A percentile compares a stretch with the other conserved stretches of the same genome.
These are phyloP conservation scores for Mus pahari DNA, from an alignment of 2,113 vertebrate genomes.

Conservation along the genomic window DNA sequence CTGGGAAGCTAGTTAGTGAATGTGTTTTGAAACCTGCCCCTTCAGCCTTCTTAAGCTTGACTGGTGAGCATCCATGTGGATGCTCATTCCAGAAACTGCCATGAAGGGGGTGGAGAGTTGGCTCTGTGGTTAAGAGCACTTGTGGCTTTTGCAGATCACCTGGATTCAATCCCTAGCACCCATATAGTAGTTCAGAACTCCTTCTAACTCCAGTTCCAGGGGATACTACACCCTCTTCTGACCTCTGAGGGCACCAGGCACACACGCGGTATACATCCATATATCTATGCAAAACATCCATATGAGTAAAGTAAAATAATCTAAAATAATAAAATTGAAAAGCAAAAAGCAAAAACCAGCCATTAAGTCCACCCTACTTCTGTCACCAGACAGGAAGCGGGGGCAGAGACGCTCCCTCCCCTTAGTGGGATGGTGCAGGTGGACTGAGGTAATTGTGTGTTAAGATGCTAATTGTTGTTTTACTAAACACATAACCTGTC, in stretches of 20 bases:
- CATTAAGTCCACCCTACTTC: not conserved
- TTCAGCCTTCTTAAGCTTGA: not conserved
- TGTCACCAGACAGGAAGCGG: not conserved
- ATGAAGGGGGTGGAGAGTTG: not conserved
- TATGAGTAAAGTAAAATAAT: not conserved
- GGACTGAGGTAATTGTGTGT: not conserved
- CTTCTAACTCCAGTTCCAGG: not conserved
- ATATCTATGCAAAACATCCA: not conserved
- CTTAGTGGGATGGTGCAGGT: not conserved
- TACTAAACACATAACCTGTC: not conserved
- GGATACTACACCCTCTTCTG: not conserved
- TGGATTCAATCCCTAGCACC: not conserved
- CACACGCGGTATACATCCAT: not conserved
- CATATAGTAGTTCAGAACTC: not conserved
- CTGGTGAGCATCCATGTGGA: not conserved
- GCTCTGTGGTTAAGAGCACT: not conserved
- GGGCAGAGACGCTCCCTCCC: not conserved
- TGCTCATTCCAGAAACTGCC: not conserved
- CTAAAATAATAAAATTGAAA: not conserved
- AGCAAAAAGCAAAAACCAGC: not conserved
- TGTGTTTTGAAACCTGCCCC: rapidly evolving
- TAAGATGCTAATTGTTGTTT: not conserved
- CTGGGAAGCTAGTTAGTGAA: rapidly evolving
- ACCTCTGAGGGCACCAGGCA: not conserved
- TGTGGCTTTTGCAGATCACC: not conserved